phyloP scores from a whole-genome alignment of 2,797 vertebrate genomes.

The Chelmon rostratus region DNA sequence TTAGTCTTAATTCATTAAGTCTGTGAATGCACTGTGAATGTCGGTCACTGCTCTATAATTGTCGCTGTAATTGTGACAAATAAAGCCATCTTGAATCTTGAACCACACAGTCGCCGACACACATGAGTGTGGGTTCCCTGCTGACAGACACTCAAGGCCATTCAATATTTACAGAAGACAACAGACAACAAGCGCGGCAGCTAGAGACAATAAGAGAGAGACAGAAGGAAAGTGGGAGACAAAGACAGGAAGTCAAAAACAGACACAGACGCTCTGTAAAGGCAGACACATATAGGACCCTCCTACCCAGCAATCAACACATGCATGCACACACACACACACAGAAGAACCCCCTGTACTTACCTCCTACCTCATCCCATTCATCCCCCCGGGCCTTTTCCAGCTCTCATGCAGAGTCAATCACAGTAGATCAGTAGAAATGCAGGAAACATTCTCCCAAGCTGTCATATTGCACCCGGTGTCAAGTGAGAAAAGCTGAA shows the following conservation, averaged over 20 bases:
- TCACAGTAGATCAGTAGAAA: slow-evolving; percentile 32
- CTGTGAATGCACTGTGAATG: slow-evolving; percentile 58
- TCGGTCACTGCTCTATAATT: slow-evolving; percentile 53
- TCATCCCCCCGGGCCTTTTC: slow-evolving; percentile 1
- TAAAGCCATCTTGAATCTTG: slow-evolving; percentile 41
- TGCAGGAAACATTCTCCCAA: slow-evolving; percentile 2
- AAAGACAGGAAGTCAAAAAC: slow-evolving; percentile 36
- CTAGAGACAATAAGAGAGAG: slow-evolving; percentile 41
- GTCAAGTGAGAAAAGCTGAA: slow-evolving; percentile 24
- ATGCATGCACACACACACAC: slow-evolving; percentile 6
- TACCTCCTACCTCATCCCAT: neutral
- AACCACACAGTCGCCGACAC: neutral
- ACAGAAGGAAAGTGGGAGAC: slow-evolving; percentile 45
- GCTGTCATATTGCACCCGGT: slow-evolving; percentile 17
- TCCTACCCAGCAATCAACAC: slow-evolving; percentile 27
- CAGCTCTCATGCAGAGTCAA: slow-evolving; percentile 39
- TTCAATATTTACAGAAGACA: slow-evolving; percentile 61
- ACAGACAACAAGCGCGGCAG: slow-evolving; percentile 49
- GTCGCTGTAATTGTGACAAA: slow-evolving; percentile 66
- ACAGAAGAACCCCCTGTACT: neutral
- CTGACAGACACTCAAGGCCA: slow-evolving; percentile 59
- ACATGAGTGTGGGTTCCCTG: slow-evolving; percentile 44
- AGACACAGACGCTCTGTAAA: slow-evolving; percentile 44
- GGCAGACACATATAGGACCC: slow-evolving; percentile 8
- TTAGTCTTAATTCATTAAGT: slow-evolving; percentile 74